Evolutionary conservation across 2,888 invertebrate genomes (phyloP).

Genomic region (Catonia carolina): DNA sequence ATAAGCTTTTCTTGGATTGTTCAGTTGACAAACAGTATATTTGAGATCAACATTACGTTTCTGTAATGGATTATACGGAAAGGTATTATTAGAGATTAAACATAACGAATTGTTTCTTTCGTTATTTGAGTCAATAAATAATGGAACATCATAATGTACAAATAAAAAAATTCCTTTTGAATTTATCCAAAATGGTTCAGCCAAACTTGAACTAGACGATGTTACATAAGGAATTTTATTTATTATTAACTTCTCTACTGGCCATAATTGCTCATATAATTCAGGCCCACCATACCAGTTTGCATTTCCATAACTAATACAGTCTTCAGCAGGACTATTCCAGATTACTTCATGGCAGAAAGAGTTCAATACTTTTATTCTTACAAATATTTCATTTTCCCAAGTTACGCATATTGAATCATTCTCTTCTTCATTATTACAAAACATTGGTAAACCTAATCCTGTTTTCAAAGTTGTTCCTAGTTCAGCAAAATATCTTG

Average conservation of each 20-base stretch:
- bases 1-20: conserved; percentile 56
- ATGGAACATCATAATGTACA: conserved; percentile 55
- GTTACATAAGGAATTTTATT: conserved; percentile 53
- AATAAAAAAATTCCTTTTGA: conserved; percentile 60
- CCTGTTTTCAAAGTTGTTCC: too few relatives aligned
- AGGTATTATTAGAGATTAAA: conserved; percentile 42
- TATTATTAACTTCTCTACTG: conserved; percentile 51
- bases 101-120: conserved; percentile 38
- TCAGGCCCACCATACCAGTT: conserved; percentile 67
- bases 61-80: conserved; percentile 33
- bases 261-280: conserved; percentile 55
- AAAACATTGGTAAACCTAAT: too few relatives aligned
- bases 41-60: conserved; percentile 40
- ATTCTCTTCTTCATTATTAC: too few relatives aligned
- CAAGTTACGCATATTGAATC: too few relatives aligned
- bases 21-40: conserved; percentile 56
- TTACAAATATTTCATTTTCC: too few relatives aligned
- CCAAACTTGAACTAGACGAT: conserved; percentile 51
- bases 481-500: too few relatives aligned
- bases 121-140: conserved; percentile 56
- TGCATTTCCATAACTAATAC: conserved; percentile 32
- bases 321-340: conserved; percentile 24
- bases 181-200: conserved; percentile 66
- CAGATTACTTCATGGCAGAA: too few relatives aligned
- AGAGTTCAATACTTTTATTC: too few relatives aligned